These are phyloP conservation scores for Aspiorhynchus laticeps DNA, from an alignment of 2,113 vertebrate genomes.

Conservation along the genomic window DNA sequence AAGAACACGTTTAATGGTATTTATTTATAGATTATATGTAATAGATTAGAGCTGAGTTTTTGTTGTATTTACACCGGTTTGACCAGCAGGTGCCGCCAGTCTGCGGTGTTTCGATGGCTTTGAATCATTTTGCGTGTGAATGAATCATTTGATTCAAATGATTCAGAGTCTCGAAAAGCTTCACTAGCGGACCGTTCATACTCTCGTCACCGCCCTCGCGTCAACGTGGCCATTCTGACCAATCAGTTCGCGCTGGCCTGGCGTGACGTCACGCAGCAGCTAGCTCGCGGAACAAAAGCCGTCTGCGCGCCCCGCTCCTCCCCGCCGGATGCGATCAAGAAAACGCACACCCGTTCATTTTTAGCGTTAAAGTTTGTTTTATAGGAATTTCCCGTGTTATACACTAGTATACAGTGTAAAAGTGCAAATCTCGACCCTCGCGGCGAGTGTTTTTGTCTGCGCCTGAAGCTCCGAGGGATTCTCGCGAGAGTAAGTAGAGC, in stretches of 20 bases:
- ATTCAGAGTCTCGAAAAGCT: background rate
- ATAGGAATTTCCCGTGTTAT: background rate
- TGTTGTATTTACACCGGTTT: background rate
- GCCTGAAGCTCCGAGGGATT: background rate
- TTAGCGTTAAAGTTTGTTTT: background rate
- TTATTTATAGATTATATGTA: background rate
- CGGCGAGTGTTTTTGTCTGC: background rate
- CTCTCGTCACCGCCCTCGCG: background rate
- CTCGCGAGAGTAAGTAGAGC: conserved; percentile 23
- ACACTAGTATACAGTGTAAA: too few species aligned
- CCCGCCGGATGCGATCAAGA: background rate
- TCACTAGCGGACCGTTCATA: background rate
- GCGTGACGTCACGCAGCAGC: background rate
- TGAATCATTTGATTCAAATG: background rate
- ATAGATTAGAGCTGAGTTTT: background rate
- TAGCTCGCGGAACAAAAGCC: conserved; percentile 35
- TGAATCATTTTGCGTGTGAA: background rate
- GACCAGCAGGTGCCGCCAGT: background rate
- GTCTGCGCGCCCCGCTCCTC: background rate
- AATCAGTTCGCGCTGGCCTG: background rate
- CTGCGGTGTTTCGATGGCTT: background rate
- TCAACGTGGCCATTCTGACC: background rate
- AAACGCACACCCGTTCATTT: background rate
- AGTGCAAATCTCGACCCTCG: background rate
- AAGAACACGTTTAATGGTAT: background rate